phyloP scores from a whole-genome alignment of 2,888 invertebrate species.

The Nomada hirtipes region DNA sequence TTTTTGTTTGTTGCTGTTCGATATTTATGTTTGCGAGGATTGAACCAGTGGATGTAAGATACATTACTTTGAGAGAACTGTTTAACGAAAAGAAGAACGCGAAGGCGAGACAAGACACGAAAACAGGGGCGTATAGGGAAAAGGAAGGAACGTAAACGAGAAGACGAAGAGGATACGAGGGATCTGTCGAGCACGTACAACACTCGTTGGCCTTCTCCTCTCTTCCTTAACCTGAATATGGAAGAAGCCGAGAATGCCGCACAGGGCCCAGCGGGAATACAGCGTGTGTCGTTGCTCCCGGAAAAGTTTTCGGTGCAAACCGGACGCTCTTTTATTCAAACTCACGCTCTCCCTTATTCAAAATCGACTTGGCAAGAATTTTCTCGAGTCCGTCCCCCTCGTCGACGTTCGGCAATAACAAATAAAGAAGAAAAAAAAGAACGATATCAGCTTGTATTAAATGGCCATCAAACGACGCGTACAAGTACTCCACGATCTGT shows the following conservation, averaged over 20 bases:
- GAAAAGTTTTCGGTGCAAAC: not conserved
- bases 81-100: slow-evolving; percentile 5
- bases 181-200: slow-evolving; percentile 46
- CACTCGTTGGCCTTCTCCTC: slow-evolving; percentile 38
- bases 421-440: not conserved
- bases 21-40: too few relatives aligned
- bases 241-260: slow-evolving; percentile 29
- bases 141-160: not conserved
- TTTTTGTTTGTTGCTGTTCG: too few relatives aligned
- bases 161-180: slow-evolving; percentile 1
- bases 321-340: slow-evolving; percentile 30
- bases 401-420: not conserved
- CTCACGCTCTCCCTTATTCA: not conserved
- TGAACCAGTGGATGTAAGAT: too few relatives aligned
- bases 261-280: slow-evolving; percentile 2
- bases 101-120: not conserved
- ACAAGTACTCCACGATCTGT: too few relatives aligned
- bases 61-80: not conserved
- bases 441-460: too few relatives aligned
- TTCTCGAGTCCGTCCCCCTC: too few relatives aligned
- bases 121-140: not conserved
- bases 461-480: too few relatives aligned
- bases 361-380: not conserved
- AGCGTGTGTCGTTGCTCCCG: not conserved
- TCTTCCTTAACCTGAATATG: slow-evolving; percentile 57